Percentiles rank a stretch among this genome's conserved stretches.
Evolutionary conservation across 2,113 vertebrate species (phyloP).

Genomic region (Ammospiza nelsoni): DNA sequence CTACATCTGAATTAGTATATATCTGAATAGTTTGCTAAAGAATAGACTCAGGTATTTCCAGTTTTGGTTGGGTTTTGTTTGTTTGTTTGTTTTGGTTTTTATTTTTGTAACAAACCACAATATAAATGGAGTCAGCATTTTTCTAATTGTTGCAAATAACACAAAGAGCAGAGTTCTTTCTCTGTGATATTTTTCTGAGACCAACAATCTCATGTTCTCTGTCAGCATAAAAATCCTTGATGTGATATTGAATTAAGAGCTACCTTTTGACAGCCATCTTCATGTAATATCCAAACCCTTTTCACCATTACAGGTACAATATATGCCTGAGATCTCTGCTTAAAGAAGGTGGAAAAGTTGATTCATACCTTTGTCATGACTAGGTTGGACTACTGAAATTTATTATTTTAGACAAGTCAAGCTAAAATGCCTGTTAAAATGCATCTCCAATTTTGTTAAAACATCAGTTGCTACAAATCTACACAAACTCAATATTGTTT

Average conservation of each 20-base stretch:
- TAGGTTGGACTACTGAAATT: slow-evolving; percentile 20
- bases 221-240: slow-evolving; percentile 52
- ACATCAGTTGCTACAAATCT: slow-evolving; percentile 8
- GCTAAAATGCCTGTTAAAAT: slow-evolving; percentile 29
- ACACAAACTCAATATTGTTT: slow-evolving; percentile 9
- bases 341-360: slow-evolving; percentile 58
- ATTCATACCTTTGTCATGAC: slow-evolving; percentile 48
- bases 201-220: not conserved
- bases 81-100: not conserved
- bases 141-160: not conserved
- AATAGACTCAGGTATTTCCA: not conserved
- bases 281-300: slow-evolving; percentile 63
- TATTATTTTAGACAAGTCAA: slow-evolving; percentile 26
- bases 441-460: slow-evolving; percentile 29
- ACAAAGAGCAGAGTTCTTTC: not conserved
- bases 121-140: not conserved
- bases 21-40: not conserved
- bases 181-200: not conserved
- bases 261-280: slow-evolving; percentile 56
- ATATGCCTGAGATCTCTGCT: slow-evolving; percentile 36
- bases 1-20: not conserved
- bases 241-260: slow-evolving; percentile 51
- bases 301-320: slow-evolving; percentile 38
- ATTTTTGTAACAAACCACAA: not conserved
- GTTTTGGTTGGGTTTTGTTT: not conserved